Base-by-base conservation (phyloP, 2,888 invertebrate genomes). In the Pheosia tremula region DNA sequence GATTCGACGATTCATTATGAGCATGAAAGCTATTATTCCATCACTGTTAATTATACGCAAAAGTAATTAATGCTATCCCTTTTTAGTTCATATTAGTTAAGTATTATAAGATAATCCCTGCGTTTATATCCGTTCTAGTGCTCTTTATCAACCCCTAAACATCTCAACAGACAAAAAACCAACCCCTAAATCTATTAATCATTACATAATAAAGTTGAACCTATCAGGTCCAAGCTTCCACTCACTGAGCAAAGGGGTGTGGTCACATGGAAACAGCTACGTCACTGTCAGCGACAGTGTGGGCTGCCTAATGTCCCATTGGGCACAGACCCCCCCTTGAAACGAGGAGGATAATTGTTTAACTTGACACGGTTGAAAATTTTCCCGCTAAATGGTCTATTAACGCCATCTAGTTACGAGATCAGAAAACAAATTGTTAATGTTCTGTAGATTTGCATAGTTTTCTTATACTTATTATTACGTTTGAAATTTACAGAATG, bases 171-270 rank as follows among this genome's bases (percentile, higher is more conserved):
- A 54, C 54, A 54, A 56, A 56, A 56, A 56, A 39, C 41, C 24
- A 38, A 39, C 56, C 56, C 56, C 10, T 5, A 37, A 11, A 56
- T 7, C 41, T 8, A 56, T 56, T 56, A 56, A 56, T 56, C 56
- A 56, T 56, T 4, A 9, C 13, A 5, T 13, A 56, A 54, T 38
- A n/a, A 38, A 41, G 53, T 56, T 41, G 56, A 13, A 39, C 13
- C 41, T 24, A 24, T 54, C 54, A 36, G 5, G 37, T 36, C 36
- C 55, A 55, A 5, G 6, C 41, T 56, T 41, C 24, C 56, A 56
- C 3, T 4, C 56, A 41, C 13, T 56, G 56, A 56, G 41, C 41
- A 10, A 24, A 41, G 41, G 54, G 39, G 56, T 56, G 56, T 56
- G 56, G 56, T 56, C 41, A 41, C 9, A 7, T 56, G n/a, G 41